Base-by-base conservation (phyloP, 2,797 vertebrate species). In the Parauchenoglanis ngamensis region DNA sequence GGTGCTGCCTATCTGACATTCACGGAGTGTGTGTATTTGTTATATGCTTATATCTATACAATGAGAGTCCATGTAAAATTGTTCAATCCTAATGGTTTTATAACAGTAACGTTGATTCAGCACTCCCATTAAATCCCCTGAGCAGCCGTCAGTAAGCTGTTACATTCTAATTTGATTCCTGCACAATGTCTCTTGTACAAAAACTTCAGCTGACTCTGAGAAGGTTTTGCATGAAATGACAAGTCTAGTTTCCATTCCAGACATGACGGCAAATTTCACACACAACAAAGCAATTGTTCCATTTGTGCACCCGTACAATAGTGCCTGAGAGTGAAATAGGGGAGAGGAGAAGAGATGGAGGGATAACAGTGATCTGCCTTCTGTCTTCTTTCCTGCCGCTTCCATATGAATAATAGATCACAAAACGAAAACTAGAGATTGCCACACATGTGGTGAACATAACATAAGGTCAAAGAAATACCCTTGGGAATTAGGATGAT, bases 391-490 rank as follows among this genome's bases (percentile, higher is more conserved):
- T 91, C 92, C 89, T 94, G 93, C 92, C 86, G 91, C 90, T 90
- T 92, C 67, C 54, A 92, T 91, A 92, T 95, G 92, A 95, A 95
- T 95, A 95, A 96, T 94, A 95, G 94, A 95, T 95, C 93, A 94
- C 86, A 94, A 93, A 40, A 94, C 92, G 92, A 93, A 93, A 91
- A 92, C 70, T 52, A 88, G 89, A 90, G 89, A 91, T 92, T 91
- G 87, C 91, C 93, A 92, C 73, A 89, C 92, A 91, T 92, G 90
- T 92, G 90, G 91, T 80, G 73, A 90, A 86, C 87, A 88, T 87
- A 82, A 89, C 91, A 91, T 67, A 90, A 94, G 94, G 93, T 94
- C 93, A 93, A 88, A 80, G 11, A 73, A 12, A 88, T 87, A 84
- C 40, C 88, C 86, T 76, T 85, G 17, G 89, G 87, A 93, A 86